A percentile compares a stretch with the other conserved stretches of the same genome.
These are phyloP conservation scores for Egretta garzetta DNA, from an alignment of 2,113 vertebrate genomes.

Conservation along the genomic window DNA sequence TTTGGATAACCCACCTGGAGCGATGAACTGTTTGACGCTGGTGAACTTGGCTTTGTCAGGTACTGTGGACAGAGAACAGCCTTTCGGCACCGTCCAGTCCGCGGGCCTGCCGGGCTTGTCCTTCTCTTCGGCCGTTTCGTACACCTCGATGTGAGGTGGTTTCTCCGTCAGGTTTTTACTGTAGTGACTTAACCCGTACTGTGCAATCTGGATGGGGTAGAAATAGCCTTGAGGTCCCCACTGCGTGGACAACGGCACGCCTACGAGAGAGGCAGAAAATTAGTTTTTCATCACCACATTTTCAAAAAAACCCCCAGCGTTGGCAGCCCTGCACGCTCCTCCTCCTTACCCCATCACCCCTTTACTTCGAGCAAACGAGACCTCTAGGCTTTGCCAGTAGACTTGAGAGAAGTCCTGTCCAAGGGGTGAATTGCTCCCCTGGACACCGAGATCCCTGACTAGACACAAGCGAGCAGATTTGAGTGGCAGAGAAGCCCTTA, in stretches of 20 bases:
- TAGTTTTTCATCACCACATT: accelerated
- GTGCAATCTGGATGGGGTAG: slow-evolving; percentile 98
- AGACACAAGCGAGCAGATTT: neutral
- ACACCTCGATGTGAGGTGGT: slow-evolving; percentile 87
- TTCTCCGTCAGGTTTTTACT: slow-evolving; percentile 98
- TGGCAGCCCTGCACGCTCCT: neutral
- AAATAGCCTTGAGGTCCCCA: slow-evolving; percentile 99
- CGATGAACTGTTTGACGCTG: slow-evolving; percentile 86
- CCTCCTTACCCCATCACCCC: neutral
- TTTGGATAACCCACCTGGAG: slow-evolving; percentile 80
- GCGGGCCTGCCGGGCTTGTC: slow-evolving; percentile 59
- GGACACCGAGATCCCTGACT: neutral
- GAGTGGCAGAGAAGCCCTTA: neutral
- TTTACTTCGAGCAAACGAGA: neutral
- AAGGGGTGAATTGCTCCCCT: neutral
- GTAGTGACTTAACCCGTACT: slow-evolving; percentile 98
- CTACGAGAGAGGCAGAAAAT: slow-evolving; percentile 57
- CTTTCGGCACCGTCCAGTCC: slow-evolving; percentile 86
- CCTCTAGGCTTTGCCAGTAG: neutral
- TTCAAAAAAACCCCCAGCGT: too few relatives aligned
- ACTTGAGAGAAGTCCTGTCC: neutral
- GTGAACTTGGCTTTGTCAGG: slow-evolving; percentile 82
- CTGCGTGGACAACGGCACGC: slow-evolving; percentile 95
- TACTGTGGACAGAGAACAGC: slow-evolving; percentile 82
- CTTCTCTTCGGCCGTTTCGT: slow-evolving; percentile 87